These are phyloP conservation scores for Heliconius hewitsoni DNA, from an alignment of 1,140 invertebrate genomes.

Conservation along the genomic window DNA sequence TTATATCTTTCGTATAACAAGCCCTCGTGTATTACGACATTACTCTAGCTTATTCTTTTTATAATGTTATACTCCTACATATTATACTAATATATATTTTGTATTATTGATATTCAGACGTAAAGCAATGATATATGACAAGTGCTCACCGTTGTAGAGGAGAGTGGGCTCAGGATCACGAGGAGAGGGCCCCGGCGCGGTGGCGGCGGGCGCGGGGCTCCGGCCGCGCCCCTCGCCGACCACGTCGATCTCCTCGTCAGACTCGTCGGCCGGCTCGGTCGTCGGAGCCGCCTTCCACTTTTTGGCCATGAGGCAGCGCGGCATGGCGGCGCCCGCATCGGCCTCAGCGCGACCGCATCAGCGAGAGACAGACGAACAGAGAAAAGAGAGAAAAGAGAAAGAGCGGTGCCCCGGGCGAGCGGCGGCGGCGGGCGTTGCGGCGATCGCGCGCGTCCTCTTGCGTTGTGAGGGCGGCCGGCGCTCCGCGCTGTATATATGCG, in stretches of 20 bases:
- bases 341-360: slow-evolving; percentile 75
- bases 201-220: slow-evolving; percentile 78
- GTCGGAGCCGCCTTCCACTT: slow-evolving; percentile 94
- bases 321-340: slow-evolving; percentile 85
- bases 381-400: slow-evolving; percentile 79
- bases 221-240: slow-evolving; percentile 83
- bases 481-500: slow-evolving; percentile 74
- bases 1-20: not conserved
- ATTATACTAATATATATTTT: not conserved
- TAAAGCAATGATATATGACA: not conserved
- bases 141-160: slow-evolving; percentile 77
- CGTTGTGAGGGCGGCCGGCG: slow-evolving; percentile 72
- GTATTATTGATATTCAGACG: too few species aligned
- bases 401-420: slow-evolving; percentile 78
- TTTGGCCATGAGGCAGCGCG: slow-evolving; percentile 93
- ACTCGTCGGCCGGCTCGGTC: slow-evolving; percentile 87
- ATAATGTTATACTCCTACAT: not conserved
- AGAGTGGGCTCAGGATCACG: slow-evolving; percentile 77
- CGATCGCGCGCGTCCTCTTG: slow-evolving; percentile 79
- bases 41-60: not conserved
- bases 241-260: slow-evolving; percentile 92
- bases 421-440: slow-evolving; percentile 78
- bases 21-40: not conserved
- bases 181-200: slow-evolving; percentile 72
- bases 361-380: slow-evolving; percentile 77